A percentile compares a stretch with the other conserved stretches of the same genome.
phyloP scores from a whole-genome alignment of 2,797 vertebrate species.

The Lepus oiostolus region DNA sequence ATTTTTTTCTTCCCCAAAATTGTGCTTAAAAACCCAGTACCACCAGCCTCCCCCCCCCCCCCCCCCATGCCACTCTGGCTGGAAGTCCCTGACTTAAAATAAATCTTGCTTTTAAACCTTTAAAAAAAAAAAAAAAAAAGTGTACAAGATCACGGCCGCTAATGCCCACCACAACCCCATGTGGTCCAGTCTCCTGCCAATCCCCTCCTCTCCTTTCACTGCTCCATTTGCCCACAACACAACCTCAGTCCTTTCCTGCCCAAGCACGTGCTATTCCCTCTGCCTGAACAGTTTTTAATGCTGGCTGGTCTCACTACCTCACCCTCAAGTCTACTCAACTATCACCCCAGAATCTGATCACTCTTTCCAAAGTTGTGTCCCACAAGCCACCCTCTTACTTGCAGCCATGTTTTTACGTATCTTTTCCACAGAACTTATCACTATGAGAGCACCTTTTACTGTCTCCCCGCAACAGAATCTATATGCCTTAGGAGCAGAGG shows the following conservation, averaged over 20 bases:
- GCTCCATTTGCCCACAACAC: background rate
- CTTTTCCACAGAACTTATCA: background rate
- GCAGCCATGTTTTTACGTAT: background rate
- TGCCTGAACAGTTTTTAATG: background rate
- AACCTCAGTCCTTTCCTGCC: background rate
- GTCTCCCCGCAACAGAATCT: background rate
- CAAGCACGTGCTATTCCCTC: background rate
- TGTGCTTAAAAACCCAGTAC: too few species aligned
- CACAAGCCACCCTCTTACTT: background rate
- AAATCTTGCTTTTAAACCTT: too few species aligned
- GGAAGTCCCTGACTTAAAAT: too few species aligned
- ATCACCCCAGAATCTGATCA: background rate
- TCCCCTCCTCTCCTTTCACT: background rate
- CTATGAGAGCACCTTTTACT: conserved; percentile 39
- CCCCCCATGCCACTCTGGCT: too few species aligned
- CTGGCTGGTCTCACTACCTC: conserved; percentile 3
- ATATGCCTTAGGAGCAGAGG: background rate
- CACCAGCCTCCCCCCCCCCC: too few species aligned
- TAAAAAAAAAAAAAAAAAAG: too few species aligned
- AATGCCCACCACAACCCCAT: background rate
- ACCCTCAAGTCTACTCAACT: background rate
- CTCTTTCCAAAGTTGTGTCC: background rate
- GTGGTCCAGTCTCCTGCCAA: background rate
- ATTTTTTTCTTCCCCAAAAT: too few species aligned
- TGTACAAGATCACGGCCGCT: background rate